Percentiles rank a stretch among this genome's conserved stretches.
Conservation (phyloP, 2,113 vertebrate genomes). For the Vidua chalybeata region DNA sequence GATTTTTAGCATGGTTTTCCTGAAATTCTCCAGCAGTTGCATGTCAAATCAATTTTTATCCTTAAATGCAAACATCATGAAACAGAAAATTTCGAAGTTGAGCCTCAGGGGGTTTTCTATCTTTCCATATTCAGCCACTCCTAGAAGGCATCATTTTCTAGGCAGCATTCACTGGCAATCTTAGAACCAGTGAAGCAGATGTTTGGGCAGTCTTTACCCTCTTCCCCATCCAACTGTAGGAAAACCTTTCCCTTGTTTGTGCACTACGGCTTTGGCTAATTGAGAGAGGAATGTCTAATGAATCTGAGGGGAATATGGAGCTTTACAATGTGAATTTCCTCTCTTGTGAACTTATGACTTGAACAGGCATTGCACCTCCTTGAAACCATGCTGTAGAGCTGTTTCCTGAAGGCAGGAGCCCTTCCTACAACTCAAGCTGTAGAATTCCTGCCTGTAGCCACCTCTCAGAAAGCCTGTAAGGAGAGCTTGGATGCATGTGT, state of each 20-base stretch:
- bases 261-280: background rate
- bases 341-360: background rate
- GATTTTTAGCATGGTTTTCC: background rate
- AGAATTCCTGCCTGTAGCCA: background rate
- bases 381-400: background rate
- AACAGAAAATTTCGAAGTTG: slow-evolving; percentile 38
- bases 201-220: background rate
- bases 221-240: background rate
- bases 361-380: background rate
- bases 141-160: background rate
- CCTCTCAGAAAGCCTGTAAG: background rate
- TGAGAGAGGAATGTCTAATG: background rate
- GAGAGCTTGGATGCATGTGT: background rate
- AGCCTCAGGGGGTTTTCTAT: slow-evolving; percentile 21
- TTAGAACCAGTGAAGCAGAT: background rate
- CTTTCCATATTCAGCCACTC: background rate
- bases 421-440: background rate
- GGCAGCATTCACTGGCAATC: background rate
- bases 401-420: background rate
- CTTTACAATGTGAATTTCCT: background rate
- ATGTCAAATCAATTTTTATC: slow-evolving; percentile 34
- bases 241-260: background rate
- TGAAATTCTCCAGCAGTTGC: slow-evolving; percentile 13
- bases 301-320: background rate
- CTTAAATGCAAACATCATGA: slow-evolving; percentile 24